Conservation (phyloP, 2,113 vertebrate genomes). For the Oncorhynchus tshawytscha region DNA sequence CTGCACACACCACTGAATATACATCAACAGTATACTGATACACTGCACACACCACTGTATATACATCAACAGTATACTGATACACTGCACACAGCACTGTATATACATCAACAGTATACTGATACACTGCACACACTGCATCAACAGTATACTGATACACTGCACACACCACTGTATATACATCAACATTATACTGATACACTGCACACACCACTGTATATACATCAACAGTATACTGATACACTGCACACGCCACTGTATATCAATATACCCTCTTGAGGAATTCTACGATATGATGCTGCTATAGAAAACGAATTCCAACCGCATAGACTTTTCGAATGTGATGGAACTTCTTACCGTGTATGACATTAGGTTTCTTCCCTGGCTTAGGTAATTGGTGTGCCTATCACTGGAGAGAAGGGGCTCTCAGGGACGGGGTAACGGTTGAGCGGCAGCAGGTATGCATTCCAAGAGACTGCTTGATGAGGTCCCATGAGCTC, state of each 20-base stretch:
- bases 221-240: conserved; percentile 9
- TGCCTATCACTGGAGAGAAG: conserved; percentile 49
- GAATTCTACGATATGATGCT: conserved; percentile 2
- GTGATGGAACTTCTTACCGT: conserved; percentile 43
- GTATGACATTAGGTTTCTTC: conserved; percentile 50
- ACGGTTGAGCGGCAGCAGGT: conserved; percentile 67
- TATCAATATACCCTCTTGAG: conserved; percentile 18
- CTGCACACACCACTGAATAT: too few relatives aligned
- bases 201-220: too few relatives aligned
- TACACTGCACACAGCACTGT: too few relatives aligned
- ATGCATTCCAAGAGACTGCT: conserved; percentile 60
- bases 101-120: too few relatives aligned
- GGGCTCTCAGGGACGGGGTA: conserved; percentile 53
- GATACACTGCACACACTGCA: too few relatives aligned
- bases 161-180: too few relatives aligned
- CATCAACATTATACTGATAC: too few relatives aligned
- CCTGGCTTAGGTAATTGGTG: conserved; percentile 63
- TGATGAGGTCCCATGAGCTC: conserved; percentile 75
- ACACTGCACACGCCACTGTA: not conserved
- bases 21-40: too few relatives aligned
- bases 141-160: too few relatives aligned
- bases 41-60: too few relatives aligned
- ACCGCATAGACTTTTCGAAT: conserved; percentile 18
- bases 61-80: too few relatives aligned
- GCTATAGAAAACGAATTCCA: not conserved